Evolutionary conservation across 2,888 invertebrate species (phyloP), one percentile per base, ranked within the genome.

Genomic region (Mesochorus sp.): DNA sequence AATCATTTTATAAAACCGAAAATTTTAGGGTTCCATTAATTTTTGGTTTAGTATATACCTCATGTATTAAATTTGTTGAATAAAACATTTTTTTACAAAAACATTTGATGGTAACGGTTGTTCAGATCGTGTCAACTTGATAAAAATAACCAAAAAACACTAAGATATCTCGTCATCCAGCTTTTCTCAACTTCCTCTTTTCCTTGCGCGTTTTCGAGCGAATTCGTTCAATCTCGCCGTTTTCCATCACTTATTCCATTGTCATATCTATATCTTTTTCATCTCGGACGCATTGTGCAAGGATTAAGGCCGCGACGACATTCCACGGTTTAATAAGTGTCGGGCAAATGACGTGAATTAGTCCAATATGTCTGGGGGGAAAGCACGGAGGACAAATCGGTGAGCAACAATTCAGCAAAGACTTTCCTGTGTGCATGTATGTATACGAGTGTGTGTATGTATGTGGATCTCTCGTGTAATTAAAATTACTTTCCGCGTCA

Each of bases 291-390:
- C 34, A 28, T 42, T 62, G 39, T 49, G 67, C 81, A 82, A 85
- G 84, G 83, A 86, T 85, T 85, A 87, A 85, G 83, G 84, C 81
- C 82, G 21, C 39, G 85, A 87, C 81, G 82, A 83, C 85, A 88
- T 88, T 88, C 87, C 82, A 84, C 83, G 85, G 86, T 87, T 88
- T 88, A 88, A 88, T 88, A 88, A 88, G 87, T 88, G 88, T 88
- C 88, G 83, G 80, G 81, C 84, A 85, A 88, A 88, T 85, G 88
- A 88, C 88, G 85, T 85, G 86, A 88, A 87, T 88, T 88, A 88
- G 88, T 88, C 83, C 87, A 87, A 88, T 87, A 87, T 87, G 85
- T 88, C 85, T 84, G 82, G 66, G n/a, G n/a, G 51, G 68, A 49
- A 42, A 61, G 67, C 47, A 47, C 39, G 59, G 28, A 44, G 68